Percentiles rank a stretch among this genome's conserved stretches.
Evolutionary conservation across 2,797 vertebrate species (phyloP).

Genomic region (Cuculus canorus): DNA sequence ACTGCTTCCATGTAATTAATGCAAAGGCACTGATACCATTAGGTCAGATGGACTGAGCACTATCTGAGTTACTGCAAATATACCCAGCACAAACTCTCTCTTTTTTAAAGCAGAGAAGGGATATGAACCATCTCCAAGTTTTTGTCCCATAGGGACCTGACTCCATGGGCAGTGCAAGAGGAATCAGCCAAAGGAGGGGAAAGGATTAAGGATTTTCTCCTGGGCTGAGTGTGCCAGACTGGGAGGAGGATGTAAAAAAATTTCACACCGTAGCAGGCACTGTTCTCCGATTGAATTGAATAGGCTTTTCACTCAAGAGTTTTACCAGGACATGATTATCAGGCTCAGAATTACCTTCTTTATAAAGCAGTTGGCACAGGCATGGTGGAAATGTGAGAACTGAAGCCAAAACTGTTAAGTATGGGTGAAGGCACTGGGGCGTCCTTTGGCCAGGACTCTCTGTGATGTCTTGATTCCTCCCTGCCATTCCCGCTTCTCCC

Average conservation of each 20-base stretch:
- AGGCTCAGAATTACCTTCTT: neutral
- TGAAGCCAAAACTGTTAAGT: neutral
- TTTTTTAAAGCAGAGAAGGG: neutral
- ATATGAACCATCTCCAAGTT: neutral
- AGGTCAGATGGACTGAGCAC: neutral
- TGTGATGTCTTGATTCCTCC: neutral
- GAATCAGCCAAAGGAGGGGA: neutral
- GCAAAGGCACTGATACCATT: neutral
- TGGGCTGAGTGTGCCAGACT: neutral
- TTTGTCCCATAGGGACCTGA: neutral
- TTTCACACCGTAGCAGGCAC: accelerated
- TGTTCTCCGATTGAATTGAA: neutral
- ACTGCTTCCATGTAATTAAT: constrained; percentile 25
- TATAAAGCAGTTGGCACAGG: neutral
- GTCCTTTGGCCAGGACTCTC: neutral
- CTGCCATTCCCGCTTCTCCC: neutral
- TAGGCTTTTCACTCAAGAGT: neutral
- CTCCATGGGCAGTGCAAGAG: neutral
- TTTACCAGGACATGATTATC: neutral
- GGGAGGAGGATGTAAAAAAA: neutral
- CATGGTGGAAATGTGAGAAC: neutral
- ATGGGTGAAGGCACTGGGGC: accelerated
- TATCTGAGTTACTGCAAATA: neutral
- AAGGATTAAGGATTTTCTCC: neutral
- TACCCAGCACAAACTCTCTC: neutral